Evolutionary conservation across 2,113 vertebrate species (phyloP).

Genomic region (Craseonycteris thonglongyai): DNA sequence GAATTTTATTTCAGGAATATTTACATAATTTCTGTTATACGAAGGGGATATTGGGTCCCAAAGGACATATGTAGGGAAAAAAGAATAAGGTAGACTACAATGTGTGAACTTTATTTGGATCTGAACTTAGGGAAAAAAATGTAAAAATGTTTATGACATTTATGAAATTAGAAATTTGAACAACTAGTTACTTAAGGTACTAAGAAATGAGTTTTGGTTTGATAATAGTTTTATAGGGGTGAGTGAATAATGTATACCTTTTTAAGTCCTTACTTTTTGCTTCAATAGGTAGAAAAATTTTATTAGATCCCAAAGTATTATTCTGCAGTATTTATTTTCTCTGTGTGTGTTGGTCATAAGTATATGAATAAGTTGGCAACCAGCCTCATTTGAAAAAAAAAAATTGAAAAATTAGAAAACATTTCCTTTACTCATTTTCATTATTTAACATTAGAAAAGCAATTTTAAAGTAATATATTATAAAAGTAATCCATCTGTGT

Average conservation of each 20-base stretch:
- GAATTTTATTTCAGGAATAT: slow-evolving; percentile 18
- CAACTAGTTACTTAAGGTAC: neutral
- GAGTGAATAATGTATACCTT: neutral
- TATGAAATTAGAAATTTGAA: slow-evolving; percentile 22
- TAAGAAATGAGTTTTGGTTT: neutral
- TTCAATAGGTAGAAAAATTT: neutral
- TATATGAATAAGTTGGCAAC: neutral
- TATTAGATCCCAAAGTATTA: neutral
- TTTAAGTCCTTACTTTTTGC: neutral
- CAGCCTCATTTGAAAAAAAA: neutral
- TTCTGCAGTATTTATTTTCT: neutral
- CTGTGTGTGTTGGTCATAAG: neutral
- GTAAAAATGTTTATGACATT: slow-evolving; percentile 11
- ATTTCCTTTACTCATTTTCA: neutral
- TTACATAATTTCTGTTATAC: neutral
- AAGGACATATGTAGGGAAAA: slow-evolving; percentile 1
- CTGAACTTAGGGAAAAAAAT: neutral
- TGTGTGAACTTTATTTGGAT: neutral
- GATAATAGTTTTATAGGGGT: neutral
- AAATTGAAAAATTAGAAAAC: neutral
- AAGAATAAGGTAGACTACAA: neutral
- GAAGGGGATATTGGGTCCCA: neutral
- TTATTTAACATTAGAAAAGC: neutral
- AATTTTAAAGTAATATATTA: neutral
- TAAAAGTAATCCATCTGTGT: neutral